A percentile compares a stretch with the other conserved stretches of the same genome.
Conservation (phyloP, 2,888 invertebrate species). For the Mesorhabditis spiculigera region DNA sequence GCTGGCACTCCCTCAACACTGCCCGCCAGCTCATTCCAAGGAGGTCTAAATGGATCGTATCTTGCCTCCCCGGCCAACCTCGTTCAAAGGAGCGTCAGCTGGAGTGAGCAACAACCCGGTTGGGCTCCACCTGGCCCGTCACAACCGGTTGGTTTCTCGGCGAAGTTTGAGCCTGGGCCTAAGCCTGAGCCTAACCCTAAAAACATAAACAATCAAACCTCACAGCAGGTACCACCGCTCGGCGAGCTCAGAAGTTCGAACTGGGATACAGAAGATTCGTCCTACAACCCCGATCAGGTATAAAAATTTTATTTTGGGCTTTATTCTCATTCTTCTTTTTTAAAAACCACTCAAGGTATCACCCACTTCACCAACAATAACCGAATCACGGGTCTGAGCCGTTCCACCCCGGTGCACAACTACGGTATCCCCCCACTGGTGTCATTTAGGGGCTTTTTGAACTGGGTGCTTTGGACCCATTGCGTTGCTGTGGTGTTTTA, state of each 20-base stretch:
- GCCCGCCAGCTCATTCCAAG: conserved; percentile 29
- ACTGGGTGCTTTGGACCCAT: neutral
- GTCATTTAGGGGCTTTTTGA: neutral
- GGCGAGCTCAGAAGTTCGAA: conserved; percentile 2
- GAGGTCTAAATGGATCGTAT: conserved; percentile 23
- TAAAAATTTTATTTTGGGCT: neutral
- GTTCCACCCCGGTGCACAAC: neutral
- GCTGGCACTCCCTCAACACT: conserved; percentile 40
- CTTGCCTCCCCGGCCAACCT: conserved; percentile 23
- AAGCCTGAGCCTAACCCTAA: too few relatives aligned
- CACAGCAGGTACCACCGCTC: neutral
- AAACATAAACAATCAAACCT: too few relatives aligned
- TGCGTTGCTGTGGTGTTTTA: neutral
- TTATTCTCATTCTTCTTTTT: neutral
- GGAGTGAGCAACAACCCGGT: conserved; percentile 28
- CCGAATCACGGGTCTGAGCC: conserved; percentile 6
- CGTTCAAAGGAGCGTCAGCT: conserved; percentile 29
- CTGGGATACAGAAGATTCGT: conserved; percentile 4
- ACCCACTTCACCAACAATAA: neutral
- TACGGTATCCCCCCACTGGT: neutral
- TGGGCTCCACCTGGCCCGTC: neutral
- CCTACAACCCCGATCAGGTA: conserved; percentile 1
- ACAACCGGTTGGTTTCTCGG: neutral
- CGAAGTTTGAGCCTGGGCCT: too few relatives aligned
- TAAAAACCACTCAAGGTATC: neutral